Percentiles rank a stretch among this genome's conserved stretches.
Conservation (phyloP, 2,888 invertebrate species). For the Arctia plantaginis region DNA sequence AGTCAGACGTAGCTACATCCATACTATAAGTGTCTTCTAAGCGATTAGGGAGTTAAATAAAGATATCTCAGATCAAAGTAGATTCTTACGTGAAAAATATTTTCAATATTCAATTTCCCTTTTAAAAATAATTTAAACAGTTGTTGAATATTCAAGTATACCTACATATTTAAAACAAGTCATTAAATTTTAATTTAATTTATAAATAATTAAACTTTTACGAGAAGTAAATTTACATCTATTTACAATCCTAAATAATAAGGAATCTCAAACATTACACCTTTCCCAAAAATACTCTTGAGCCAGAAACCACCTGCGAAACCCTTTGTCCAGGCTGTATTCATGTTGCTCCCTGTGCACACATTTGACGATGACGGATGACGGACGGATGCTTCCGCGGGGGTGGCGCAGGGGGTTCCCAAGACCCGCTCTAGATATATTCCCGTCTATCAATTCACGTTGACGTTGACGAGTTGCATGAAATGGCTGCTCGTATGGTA, state of each 20-base stretch:
- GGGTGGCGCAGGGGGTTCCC: conserved; percentile 49
- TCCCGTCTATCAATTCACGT: conserved; percentile 73
- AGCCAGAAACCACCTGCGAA: conserved; percentile 40
- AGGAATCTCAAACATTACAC: conserved; percentile 26
- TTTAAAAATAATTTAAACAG: conserved; percentile 22
- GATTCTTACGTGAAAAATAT: conserved; percentile 15
- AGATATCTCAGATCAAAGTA: conserved; percentile 40
- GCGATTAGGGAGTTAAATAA: conserved; percentile 35
- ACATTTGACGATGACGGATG: conserved; percentile 75
- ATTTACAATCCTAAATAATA: conserved; percentile 27
- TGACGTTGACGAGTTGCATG: conserved; percentile 75
- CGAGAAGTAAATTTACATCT: conserved; percentile 11
- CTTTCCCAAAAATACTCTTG: conserved; percentile 1
- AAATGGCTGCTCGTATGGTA: conserved; percentile 58
- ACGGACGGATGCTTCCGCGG: conserved; percentile 66
- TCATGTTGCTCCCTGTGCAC: conserved; percentile 51
- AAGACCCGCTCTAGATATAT: conserved; percentile 72
- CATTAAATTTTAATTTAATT: neutral
- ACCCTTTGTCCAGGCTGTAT: conserved; percentile 50
- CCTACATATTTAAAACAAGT: too few relatives aligned
- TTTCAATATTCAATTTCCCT: conserved; percentile 27
- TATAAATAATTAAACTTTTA: neutral
- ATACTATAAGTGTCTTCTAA: conserved; percentile 36
- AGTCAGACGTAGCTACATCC: conserved; percentile 39
- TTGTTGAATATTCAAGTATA: neutral